These are phyloP conservation scores for Ruditapes philippinarum DNA, from an alignment of 1,140 invertebrate species.

Conservation along the genomic window DNA sequence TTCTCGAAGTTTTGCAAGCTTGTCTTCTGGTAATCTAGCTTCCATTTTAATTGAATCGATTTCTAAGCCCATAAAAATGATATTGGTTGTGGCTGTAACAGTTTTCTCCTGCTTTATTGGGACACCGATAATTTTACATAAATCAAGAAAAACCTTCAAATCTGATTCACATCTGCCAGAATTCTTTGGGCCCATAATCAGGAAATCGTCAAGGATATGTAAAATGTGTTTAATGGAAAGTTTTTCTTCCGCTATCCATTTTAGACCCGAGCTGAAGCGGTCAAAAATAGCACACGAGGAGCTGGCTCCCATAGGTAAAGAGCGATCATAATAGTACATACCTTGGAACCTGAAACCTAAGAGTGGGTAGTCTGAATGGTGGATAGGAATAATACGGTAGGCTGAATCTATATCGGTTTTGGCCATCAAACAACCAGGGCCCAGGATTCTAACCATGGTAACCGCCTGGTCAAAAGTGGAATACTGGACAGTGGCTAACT, in stretches of 20 bases:
- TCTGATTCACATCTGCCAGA: not conserved
- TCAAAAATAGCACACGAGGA: conserved; percentile 11
- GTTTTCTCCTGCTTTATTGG: conserved; percentile 15
- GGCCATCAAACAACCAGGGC: not conserved
- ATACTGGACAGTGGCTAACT: conserved; percentile 54
- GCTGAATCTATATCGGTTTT: conserved; percentile 44
- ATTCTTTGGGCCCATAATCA: not conserved
- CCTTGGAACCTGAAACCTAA: conserved; percentile 11
- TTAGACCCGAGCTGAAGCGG: not conserved
- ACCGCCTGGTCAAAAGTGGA: conserved; percentile 46
- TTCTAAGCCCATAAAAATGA: conserved; percentile 59
- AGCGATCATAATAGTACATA: not conserved
- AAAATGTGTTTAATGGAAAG: not conserved
- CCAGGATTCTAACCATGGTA: not conserved
- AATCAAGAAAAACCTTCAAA: not conserved
- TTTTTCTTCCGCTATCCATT: not conserved
- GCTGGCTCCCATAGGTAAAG: conserved; percentile 5
- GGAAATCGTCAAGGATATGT: conserved; percentile 33
- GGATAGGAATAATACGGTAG: conserved; percentile 6
- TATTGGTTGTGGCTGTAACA: not conserved
- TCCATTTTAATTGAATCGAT: conserved; percentile 60
- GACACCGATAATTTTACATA: not conserved
- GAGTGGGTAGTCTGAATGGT: not conserved
- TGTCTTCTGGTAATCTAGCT: conserved; percentile 54
- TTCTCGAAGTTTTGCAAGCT: conserved; percentile 9